These are phyloP conservation scores for Synaphobranchus kaupii DNA, from an alignment of 2,797 vertebrate species.

Conservation along the genomic window DNA sequence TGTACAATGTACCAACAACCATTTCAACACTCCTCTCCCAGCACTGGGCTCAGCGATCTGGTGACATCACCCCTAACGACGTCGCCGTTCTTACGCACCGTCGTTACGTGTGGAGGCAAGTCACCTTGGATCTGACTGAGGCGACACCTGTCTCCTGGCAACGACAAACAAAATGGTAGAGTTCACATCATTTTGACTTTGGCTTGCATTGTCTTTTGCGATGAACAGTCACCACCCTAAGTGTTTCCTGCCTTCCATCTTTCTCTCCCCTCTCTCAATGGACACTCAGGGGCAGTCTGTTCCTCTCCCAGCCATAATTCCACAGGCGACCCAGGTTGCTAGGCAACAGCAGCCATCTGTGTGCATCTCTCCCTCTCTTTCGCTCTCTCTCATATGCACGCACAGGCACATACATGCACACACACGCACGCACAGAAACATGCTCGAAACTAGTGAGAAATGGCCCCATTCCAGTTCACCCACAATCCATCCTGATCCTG, in stretches of 20 bases:
- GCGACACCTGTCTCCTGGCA: not conserved
- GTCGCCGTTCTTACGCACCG: not conserved
- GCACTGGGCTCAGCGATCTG: not conserved
- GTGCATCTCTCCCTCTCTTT: constrained; percentile 16
- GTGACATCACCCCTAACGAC: not conserved
- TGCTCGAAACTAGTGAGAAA: not conserved
- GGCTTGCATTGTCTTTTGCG: not conserved
- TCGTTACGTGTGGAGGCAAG: not conserved
- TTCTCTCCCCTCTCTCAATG: not conserved
- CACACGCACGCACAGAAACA: not conserved
- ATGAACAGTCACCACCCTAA: not conserved
- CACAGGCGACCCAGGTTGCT: constrained; percentile 32
- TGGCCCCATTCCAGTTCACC: not conserved
- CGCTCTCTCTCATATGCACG: not conserved
- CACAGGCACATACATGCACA: not conserved
- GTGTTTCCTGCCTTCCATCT: not conserved
- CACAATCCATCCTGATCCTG: not conserved
- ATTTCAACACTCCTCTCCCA: not conserved
- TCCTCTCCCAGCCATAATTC: constrained; percentile 33
- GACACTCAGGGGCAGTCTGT: constrained; percentile 16
- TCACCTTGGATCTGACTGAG: not conserved
- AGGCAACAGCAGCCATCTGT: constrained; percentile 39
- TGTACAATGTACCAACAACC: not conserved
- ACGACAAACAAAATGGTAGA: not conserved
- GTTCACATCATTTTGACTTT: constrained; percentile 2